These are phyloP conservation scores for Danio rerio DNA, from an alignment of 2,113 vertebrate species.

Conservation along the genomic window GRCz12tu NC_133198.1:25805501-25806000, in stretches of 20 bases:
- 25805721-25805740: not conserved
- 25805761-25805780: constrained; percentile 38
- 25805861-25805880: constrained; percentile 57
- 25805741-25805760: constrained; percentile 28
- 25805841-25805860: constrained; percentile 35
- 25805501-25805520: constrained; percentile 40
- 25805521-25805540: constrained; percentile 19
- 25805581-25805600: constrained; percentile 30
- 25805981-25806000: constrained; percentile 22
- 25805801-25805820: constrained; percentile 45
- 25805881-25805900: constrained; percentile 21
- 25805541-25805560: not conserved
- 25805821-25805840: constrained; percentile 53
- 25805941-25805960: constrained; percentile 47
- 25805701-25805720: not conserved
- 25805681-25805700: constrained; percentile 5
- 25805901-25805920: constrained; percentile 20
- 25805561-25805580: constrained; percentile 34
- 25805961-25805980: constrained; percentile 27
- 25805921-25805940: constrained; percentile 57
- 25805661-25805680: constrained; percentile 12
- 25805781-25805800: constrained; percentile 29
- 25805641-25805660: not conserved
- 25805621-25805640: constrained; percentile 24
- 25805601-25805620: constrained; percentile 25